Evolutionary conservation across 2,113 vertebrate species (phyloP), one percentile per base, ranked within the genome.

Genomic region (Miniopterus natalensis): DNA sequence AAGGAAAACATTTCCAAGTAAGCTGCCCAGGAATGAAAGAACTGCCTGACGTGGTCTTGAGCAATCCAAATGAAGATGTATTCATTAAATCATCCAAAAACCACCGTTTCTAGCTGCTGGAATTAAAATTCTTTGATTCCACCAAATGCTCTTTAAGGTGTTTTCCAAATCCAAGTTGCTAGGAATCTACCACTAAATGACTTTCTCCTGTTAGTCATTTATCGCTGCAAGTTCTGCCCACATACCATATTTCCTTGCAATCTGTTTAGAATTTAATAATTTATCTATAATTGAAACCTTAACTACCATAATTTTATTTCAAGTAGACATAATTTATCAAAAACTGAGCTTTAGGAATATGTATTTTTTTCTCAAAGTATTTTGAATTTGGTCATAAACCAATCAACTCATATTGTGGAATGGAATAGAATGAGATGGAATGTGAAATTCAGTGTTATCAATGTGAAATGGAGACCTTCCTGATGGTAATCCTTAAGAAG

Each of bases 191-290:
- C 29, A 27, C 68, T 87, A 85, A 97, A 45, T 92, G 92, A 90
- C 57, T 85, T 94, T 94, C 68, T 68, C 42, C 78, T 18, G 45
- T 81, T 88, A 90, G 71, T 92, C 59, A 90, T 95, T 95, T 80
- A 59, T 95, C 87, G 88, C 59, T 81, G 49, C n/a, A 63, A 65
- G 74, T 81, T 92, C 84, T 94, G 18, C 90, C 94, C 84, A 90
- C 77, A 7, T 36, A 51, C 65, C 80, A 78, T 47, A 96, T 92
- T 95, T 95, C 10, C 55, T 85, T 77, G 11, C 71, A 74, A 95
- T 94, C 87, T 97, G 75, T 92, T 96, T 92, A 95, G 70, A 92
- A 77, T 90, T 95, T 79, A 95, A 89, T 42, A 92, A 87, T 95
- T 89, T 75, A 90, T 96, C 97, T 92, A 42, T 49, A 95, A 90